These are phyloP conservation scores for Sclerurus mexicanus DNA, from an alignment of 2,113 vertebrate species.

Conservation along the genomic window DNA sequence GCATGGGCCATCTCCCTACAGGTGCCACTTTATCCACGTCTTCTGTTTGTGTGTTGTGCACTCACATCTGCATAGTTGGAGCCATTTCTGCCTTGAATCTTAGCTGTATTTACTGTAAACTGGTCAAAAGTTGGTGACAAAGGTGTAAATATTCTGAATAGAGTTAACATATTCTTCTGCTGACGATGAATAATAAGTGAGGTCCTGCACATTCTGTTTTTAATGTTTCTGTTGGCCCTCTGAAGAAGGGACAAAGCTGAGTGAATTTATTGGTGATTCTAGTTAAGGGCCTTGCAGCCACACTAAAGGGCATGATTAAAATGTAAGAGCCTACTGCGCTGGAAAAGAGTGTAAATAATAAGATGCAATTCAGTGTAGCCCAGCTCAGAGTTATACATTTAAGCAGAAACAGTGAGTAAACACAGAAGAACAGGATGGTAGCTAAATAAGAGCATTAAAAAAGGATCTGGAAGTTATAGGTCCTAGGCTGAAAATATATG, in stretches of 20 bases:
- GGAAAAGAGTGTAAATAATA: not conserved
- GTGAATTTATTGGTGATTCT: not conserved
- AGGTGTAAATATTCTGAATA: not conserved
- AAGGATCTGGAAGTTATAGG: not conserved
- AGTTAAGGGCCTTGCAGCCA: not conserved
- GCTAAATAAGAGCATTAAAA: not conserved
- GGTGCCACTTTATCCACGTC: not conserved
- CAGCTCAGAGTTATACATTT: not conserved
- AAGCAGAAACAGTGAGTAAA: not conserved
- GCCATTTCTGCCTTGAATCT: not conserved
- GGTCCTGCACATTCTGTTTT: not conserved
- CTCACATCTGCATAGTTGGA: not conserved
- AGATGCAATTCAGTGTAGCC: not conserved
- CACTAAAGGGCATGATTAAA: not conserved
- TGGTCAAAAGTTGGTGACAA: not conserved
- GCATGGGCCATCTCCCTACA: not conserved
- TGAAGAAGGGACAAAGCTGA: not conserved
- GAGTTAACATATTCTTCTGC: not conserved
- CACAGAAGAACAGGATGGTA: not conserved
- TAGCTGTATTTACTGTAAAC: not conserved
- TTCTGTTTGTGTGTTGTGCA: not conserved
- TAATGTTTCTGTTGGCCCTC: not conserved
- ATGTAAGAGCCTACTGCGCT: not conserved
- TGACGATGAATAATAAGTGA: not conserved
- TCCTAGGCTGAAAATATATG: not conserved